phyloP scores from a whole-genome alignment of 2,113 vertebrate genomes.

The Rhinolophus ferrumequinum region DNA sequence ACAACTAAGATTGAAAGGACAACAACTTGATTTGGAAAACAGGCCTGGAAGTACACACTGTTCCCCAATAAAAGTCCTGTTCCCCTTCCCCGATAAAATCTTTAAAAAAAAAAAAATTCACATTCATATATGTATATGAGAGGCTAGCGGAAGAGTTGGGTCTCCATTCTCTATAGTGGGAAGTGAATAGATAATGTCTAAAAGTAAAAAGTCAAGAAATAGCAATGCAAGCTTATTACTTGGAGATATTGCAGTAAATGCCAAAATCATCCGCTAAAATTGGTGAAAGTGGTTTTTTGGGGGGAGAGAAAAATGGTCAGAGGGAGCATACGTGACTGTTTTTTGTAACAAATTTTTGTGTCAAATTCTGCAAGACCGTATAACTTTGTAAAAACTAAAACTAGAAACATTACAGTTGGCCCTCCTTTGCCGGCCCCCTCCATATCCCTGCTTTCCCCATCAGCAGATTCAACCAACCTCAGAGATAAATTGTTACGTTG shows the following conservation, averaged over 20 bases:
- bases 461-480: neutral
- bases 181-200: neutral
- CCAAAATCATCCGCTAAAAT: neutral
- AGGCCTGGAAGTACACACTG: too few relatives aligned
- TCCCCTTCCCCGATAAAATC: too few relatives aligned
- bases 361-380: neutral
- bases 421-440: too few relatives aligned
- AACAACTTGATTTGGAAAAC: too few relatives aligned
- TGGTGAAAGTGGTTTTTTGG: neutral
- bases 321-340: neutral
- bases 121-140: neutral
- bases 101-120: too few relatives aligned
- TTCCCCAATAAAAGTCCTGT: too few relatives aligned
- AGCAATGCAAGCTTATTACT: neutral
- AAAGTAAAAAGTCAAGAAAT: neutral
- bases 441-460: too few relatives aligned
- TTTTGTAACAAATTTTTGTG: neutral
- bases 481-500: neutral
- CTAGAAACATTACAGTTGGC: neutral
- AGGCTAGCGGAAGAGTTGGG: neutral
- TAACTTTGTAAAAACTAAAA: conserved; percentile 7
- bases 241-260: neutral
- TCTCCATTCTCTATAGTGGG: neutral
- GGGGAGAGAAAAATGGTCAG: neutral
- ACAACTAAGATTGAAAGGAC: too few relatives aligned